Conservation (phyloP, 35 echinoderm and acorn worm species). For the Lytechinus variegatus region DNA sequence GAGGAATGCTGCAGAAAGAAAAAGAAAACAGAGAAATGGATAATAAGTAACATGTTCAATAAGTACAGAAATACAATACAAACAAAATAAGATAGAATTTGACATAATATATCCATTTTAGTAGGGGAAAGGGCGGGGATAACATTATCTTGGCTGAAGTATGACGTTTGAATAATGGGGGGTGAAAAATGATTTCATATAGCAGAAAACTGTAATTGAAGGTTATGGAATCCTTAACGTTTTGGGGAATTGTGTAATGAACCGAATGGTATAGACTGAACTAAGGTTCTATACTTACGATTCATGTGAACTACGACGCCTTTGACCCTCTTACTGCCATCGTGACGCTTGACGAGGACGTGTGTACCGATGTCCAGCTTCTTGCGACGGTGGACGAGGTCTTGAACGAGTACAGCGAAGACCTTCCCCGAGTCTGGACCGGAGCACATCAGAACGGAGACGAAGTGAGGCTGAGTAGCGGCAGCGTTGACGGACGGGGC, state of each 20-base stretch:
- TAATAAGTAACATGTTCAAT: neutral
- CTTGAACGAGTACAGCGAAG: neutral
- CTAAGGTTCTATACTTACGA: constrained; percentile 4
- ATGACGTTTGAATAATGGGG: too few relatives aligned
- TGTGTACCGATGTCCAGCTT: neutral
- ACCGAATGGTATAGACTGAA: too few relatives aligned
- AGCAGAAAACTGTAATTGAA: too few relatives aligned
- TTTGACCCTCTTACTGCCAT: constrained; percentile 28
- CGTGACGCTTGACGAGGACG: constrained; percentile 20
- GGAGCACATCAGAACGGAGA: constrained; percentile 34
- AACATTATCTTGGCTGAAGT: too few relatives aligned
- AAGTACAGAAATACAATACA: neutral
- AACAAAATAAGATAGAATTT: neutral
- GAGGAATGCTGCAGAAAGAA: neutral
- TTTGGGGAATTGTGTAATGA: too few relatives aligned
- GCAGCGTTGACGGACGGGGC: neutral
- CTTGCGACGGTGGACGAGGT: neutral
- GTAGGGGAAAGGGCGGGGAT: too few relatives aligned
- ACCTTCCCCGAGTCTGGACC: neutral
- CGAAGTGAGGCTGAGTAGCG: neutral
- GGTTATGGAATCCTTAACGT: too few relatives aligned
- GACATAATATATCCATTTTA: too few relatives aligned
- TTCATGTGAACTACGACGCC: constrained; percentile 31
- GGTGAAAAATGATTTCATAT: too few relatives aligned
- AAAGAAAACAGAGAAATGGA: neutral